Conservation (phyloP, 2,888 invertebrate genomes). For the Lissonota sp. region DNA sequence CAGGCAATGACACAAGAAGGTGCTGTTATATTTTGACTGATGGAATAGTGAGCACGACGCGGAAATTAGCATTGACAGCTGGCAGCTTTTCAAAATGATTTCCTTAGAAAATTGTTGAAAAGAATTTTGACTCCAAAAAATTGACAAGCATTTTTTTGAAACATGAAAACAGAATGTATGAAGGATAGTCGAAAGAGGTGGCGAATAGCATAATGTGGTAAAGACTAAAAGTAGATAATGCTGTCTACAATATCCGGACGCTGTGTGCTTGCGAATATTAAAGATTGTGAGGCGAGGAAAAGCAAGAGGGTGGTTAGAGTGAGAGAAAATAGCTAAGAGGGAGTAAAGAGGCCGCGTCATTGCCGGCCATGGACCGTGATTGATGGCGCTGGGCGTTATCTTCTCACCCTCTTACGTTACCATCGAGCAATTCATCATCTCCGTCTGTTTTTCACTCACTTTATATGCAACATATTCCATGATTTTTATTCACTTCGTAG, state of each 20-base stretch:
- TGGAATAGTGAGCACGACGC: too few species aligned
- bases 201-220: not conserved
- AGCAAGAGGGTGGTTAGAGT: slow-evolving; percentile 29
- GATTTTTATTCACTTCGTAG: slow-evolving; percentile 82
- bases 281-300: slow-evolving; percentile 3
- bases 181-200: not conserved
- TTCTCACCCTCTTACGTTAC: slow-evolving; percentile 77
- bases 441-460: slow-evolving; percentile 84
- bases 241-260: not conserved
- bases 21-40: too few species aligned
- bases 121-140: too few species aligned
- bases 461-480: slow-evolving; percentile 84
- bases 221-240: slow-evolving; percentile 44
- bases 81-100: too few species aligned
- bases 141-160: too few species aligned
- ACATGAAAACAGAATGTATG: slow-evolving; percentile 12
- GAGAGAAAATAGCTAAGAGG: slow-evolving; percentile 43
- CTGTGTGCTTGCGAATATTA: slow-evolving; percentile 35
- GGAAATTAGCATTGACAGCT: too few species aligned
- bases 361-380: slow-evolving; percentile 81
- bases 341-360: slow-evolving; percentile 77
- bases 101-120: too few species aligned
- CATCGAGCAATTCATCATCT: slow-evolving; percentile 83
- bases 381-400: slow-evolving; percentile 83
- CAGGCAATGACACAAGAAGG: too few species aligned